These are phyloP conservation scores for Electrona antarctica DNA, from an alignment of 2,113 vertebrate genomes.

Conservation along the genomic window DNA sequence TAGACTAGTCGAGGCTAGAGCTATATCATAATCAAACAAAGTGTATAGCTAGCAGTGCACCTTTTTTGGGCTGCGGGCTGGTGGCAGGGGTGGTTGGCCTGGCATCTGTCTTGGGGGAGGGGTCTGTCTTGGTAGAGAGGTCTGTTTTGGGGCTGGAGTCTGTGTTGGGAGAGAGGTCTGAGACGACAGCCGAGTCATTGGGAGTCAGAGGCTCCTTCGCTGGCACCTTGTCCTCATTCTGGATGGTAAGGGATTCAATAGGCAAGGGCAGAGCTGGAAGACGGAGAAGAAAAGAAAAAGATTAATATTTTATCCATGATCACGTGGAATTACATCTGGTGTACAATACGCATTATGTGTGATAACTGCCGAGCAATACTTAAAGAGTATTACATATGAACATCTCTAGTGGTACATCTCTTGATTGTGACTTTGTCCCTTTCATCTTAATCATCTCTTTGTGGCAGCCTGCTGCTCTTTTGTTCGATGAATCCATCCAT, in stretches of 20 bases:
- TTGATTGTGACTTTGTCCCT: too few relatives aligned
- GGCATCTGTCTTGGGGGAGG: constrained; percentile 56
- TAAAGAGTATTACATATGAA: too few relatives aligned
- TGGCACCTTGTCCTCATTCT: constrained; percentile 55
- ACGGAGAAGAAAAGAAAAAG: constrained; percentile 2
- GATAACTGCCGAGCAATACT: too few relatives aligned
- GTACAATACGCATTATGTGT: too few relatives aligned
- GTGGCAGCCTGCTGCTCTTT: too few relatives aligned
- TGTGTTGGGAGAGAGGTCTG: constrained; percentile 74
- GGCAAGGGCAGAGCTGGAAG: constrained; percentile 68
- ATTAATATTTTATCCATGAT: neutral
- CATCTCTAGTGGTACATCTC: too few relatives aligned
- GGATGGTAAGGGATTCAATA: constrained; percentile 61
- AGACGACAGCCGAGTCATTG: constrained; percentile 74
- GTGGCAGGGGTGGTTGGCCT: constrained; percentile 54
- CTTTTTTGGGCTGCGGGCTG: constrained; percentile 76
- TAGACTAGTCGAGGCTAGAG: neutral
- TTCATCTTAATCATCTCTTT: too few relatives aligned
- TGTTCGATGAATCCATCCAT: too few relatives aligned
- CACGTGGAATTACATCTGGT: too few relatives aligned
- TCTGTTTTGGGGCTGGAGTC: constrained; percentile 67
- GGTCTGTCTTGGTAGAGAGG: constrained; percentile 58
- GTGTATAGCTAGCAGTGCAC: constrained; percentile 37
- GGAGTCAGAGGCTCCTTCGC: constrained; percentile 65
- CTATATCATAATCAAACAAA: neutral